Conservation (phyloP, 2,797 vertebrate genomes). For the Hippoglossus hippoglossus region DNA sequence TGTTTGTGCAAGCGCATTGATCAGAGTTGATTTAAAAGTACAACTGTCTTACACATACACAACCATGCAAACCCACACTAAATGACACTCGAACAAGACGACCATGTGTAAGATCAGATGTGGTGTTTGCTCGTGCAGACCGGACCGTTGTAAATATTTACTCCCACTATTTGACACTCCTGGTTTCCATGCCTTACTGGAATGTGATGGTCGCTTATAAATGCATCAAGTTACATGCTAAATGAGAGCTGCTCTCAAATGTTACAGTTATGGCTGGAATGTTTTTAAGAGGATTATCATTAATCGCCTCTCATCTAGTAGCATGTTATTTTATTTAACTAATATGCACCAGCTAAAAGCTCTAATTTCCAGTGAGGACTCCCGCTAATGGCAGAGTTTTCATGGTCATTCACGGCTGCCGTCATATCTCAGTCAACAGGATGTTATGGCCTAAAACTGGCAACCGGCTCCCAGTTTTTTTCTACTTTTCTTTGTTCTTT, state of each 20-base stretch:
- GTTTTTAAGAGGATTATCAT: slow-evolving; percentile 73
- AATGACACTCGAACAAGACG: slow-evolving; percentile 18
- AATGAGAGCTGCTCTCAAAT: slow-evolving; percentile 40
- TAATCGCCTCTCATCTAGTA: slow-evolving; percentile 56
- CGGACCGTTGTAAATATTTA: slow-evolving; percentile 69
- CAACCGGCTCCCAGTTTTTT: slow-evolving; percentile 15
- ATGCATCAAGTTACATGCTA: slow-evolving; percentile 6
- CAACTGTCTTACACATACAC: slow-evolving; percentile 5
- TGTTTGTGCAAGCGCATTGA: slow-evolving; percentile 13
- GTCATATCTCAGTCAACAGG: slow-evolving; percentile 49
- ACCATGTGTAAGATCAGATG: slow-evolving; percentile 29
- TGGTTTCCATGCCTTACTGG: slow-evolving; percentile 29
- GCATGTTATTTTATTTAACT: slow-evolving; percentile 67
- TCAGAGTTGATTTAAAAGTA: too few species aligned
- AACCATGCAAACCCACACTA: slow-evolving; percentile 8
- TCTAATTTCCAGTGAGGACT: slow-evolving; percentile 24
- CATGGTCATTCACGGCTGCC: slow-evolving; percentile 38
- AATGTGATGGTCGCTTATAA: slow-evolving; percentile 35
- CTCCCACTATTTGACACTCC: slow-evolving; percentile 44
- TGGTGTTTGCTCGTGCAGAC: slow-evolving; percentile 42
- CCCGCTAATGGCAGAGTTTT: slow-evolving; percentile 40
- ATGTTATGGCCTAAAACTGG: slow-evolving; percentile 48
- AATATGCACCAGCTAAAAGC: slow-evolving; percentile 57
- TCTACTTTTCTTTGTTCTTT: slow-evolving; percentile 24
- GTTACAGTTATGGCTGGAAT: slow-evolving; percentile 61